These are phyloP conservation scores for Xestia sexstrigata DNA, from an alignment of 2,888 invertebrate species.

Conservation along the genomic window DNA sequence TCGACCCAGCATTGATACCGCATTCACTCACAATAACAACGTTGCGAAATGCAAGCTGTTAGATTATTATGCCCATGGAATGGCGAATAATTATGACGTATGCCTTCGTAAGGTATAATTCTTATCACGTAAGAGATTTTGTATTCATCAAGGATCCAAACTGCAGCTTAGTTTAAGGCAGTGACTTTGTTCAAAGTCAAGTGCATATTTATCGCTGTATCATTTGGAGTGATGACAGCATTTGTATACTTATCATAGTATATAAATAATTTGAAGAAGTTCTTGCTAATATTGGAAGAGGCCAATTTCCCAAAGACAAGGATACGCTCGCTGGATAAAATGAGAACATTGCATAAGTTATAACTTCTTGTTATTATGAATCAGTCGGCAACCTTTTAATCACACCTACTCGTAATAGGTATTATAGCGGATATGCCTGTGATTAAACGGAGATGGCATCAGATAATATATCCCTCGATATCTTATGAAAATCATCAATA, in stretches of 20 bases:
- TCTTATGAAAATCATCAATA: background rate
- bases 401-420: background rate
- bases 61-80: conserved; percentile 7
- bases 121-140: conserved; percentile 24
- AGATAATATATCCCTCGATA: background rate
- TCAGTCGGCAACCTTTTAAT: conserved; percentile 4
- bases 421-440: conserved; percentile 9
- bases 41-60: background rate
- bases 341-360: background rate
- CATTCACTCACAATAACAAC: conserved; percentile 38
- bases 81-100: conserved; percentile 13
- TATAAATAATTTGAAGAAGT: background rate
- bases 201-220: background rate
- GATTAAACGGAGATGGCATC: background rate
- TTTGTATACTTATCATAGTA: background rate
- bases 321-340: background rate
- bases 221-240: background rate
- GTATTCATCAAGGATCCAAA: conserved; percentile 20
- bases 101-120: conserved; percentile 19
- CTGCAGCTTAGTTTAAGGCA: conserved; percentile 17
- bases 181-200: conserved; percentile 33
- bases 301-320: background rate
- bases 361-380: background rate
- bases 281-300: background rate
- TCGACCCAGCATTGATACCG: conserved; percentile 20